Evolutionary conservation across 2,888 invertebrate species (phyloP).

Genomic region (Piscicola geometra): DNA sequence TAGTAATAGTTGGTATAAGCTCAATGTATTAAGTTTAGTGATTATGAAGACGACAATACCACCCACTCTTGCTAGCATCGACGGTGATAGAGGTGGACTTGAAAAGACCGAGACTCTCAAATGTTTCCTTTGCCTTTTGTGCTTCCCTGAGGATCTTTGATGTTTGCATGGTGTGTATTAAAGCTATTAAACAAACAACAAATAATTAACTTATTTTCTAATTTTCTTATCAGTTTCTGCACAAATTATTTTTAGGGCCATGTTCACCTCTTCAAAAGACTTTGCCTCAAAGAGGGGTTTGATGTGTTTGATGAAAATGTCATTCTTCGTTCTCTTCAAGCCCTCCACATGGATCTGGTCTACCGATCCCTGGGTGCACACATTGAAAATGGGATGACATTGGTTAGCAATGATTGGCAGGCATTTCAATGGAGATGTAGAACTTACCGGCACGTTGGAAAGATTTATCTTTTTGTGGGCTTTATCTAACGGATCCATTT

Average conservation of each 20-base stretch:
- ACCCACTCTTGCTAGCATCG: constrained; percentile 72
- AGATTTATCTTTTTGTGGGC: neutral
- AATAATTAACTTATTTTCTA: no score
- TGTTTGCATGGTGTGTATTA: no score
- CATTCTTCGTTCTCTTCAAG: constrained; percentile 78
- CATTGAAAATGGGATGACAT: no score
- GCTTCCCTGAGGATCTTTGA: constrained; percentile 58
- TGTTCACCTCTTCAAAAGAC: constrained; percentile 82
- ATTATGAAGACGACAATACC: neutral
- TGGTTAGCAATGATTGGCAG: no score
- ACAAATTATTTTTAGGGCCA: no score
- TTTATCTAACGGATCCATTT: neutral
- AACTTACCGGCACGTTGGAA: neutral
- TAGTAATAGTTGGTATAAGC: no score
- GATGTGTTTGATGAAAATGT: constrained; percentile 74
- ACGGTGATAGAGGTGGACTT: constrained; percentile 77
- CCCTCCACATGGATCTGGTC: constrained; percentile 82
- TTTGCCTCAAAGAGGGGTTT: constrained; percentile 75
- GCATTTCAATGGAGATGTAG: neutral
- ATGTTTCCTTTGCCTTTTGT: constrained; percentile 66
- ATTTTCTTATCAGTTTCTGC: no score
- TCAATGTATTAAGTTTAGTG: no score
- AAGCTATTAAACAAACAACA: no score
- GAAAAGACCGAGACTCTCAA: constrained; percentile 82
- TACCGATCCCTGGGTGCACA: constrained; percentile 69